These are phyloP conservation scores for Numenius phaeopus DNA, from an alignment of 2,797 vertebrate species.

Conservation along the genomic window DNA sequence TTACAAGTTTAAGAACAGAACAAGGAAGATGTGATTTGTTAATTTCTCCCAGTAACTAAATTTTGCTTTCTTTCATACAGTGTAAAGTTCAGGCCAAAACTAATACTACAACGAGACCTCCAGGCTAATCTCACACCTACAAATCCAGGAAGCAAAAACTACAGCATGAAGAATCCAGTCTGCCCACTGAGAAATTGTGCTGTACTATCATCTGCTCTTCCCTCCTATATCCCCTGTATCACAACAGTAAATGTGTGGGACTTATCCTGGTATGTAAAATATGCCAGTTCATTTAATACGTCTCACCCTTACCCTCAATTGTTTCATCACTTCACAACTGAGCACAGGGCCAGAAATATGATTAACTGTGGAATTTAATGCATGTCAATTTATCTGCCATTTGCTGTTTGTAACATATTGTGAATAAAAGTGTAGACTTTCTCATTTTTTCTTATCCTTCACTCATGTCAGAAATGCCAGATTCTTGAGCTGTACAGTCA, in stretches of 20 bases:
- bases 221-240: background rate
- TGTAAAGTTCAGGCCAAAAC: background rate
- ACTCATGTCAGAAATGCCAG: conserved; percentile 42
- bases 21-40: background rate
- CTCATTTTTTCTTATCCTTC: conserved; percentile 26
- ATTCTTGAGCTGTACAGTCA: background rate
- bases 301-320: background rate
- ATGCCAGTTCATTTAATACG: background rate
- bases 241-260: background rate
- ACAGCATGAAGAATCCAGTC: background rate
- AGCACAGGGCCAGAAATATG: background rate
- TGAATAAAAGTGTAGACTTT: background rate
- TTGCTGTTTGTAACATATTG: background rate
- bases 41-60: background rate
- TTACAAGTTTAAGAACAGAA: background rate
- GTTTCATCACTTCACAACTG: background rate
- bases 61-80: background rate
- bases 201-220: background rate
- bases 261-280: background rate
- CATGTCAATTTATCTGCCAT: conserved; percentile 20
- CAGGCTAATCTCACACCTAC: background rate
- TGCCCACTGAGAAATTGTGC: background rate
- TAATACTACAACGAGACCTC: background rate
- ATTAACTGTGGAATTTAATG: conserved; percentile 45
- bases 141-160: background rate